Evolutionary conservation across 2,888 invertebrate species (phyloP), one percentile per base, ranked within the genome.

Genomic region (Chloroclysta siterata): DNA sequence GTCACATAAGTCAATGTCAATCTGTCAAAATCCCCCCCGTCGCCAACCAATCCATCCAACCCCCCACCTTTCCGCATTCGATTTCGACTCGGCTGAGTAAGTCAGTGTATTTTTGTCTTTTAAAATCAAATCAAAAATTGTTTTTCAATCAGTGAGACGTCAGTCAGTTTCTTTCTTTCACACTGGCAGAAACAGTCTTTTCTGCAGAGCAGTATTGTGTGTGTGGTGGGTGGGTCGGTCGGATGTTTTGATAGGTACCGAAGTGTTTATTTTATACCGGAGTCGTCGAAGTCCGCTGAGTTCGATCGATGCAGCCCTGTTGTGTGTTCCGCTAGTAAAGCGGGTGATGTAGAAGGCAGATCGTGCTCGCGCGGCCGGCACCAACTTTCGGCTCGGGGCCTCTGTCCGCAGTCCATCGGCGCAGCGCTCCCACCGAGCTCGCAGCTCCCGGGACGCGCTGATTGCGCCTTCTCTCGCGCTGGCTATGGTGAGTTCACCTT

Each of bases 401-500:
- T 6, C 14, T n/a, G 8, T 28, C 8, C 50, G 2, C 17, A 22
- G 22, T 22, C 22, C 22, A 22, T 22, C 14, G 33, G 33, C 10
- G 15, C 29, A 7, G 48, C 13, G 48, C 41, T n/a, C 1, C 50
- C 14, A 29, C 39, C 22, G 42, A 28, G 53, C 15, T 42, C 53
- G 6, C 39, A 52, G 46, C 17, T 33, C 56, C 28, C 29, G 42
- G 36, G 36, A 28, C 57, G 42, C 55, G 13, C 22, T 15, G 47
- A 39, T 22, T 14, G 28, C 28, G 48, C 39, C 48, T 56, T 44
- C 42, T 8, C 39, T 22, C 47, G 55, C 22, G 14, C 41, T 28
- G 56, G 39, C 56, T 48, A 56, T 56, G 56, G 56, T 56, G 41
- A 56, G 56, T 50, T 46, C 42, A 29, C 8, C 14, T 46, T 17